Conservation (phyloP, 2,888 invertebrate genomes). For the Dicyrtoma fusca region DNA sequence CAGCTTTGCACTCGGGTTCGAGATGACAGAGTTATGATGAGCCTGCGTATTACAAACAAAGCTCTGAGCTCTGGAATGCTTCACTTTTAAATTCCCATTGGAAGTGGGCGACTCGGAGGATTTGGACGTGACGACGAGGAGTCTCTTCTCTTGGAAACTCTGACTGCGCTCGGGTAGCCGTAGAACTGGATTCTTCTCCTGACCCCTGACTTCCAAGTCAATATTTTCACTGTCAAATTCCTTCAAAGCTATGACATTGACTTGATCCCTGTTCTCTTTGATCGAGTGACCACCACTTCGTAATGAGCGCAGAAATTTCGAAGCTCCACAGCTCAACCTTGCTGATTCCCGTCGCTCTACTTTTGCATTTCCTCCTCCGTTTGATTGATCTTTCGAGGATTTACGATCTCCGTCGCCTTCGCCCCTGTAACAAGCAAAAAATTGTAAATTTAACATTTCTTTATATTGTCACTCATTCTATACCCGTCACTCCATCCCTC, state of each 20-base stretch:
- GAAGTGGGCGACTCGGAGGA: constrained; percentile 36
- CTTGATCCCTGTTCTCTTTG: constrained; percentile 34
- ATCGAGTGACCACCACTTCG: constrained; percentile 24
- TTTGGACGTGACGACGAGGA: constrained; percentile 49
- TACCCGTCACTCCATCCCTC: background rate
- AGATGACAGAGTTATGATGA: background rate
- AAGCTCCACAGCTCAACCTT: constrained; percentile 51
- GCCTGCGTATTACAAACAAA: constrained; percentile 47
- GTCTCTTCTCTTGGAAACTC: constrained; percentile 55
- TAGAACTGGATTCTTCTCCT: constrained; percentile 30
- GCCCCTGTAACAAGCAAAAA: constrained; percentile 24
- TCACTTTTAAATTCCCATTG: constrained; percentile 44
- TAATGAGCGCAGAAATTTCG: constrained; percentile 50
- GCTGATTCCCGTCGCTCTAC: constrained; percentile 54
- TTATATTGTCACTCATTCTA: background rate
- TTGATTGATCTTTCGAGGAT: constrained; percentile 46
- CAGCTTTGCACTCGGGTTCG: background rate
- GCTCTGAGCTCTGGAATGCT: constrained; percentile 55
- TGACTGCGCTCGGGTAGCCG: constrained; percentile 53
- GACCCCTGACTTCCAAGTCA: constrained; percentile 25
- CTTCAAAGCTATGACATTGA: constrained; percentile 53
- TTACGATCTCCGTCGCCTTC: constrained; percentile 30
- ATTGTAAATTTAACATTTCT: background rate
- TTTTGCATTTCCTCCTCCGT: constrained; percentile 42
- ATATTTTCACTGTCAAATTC: constrained; percentile 49